phyloP scores from a whole-genome alignment of 2,113 vertebrate species.

The Pedetes capensis region DNA sequence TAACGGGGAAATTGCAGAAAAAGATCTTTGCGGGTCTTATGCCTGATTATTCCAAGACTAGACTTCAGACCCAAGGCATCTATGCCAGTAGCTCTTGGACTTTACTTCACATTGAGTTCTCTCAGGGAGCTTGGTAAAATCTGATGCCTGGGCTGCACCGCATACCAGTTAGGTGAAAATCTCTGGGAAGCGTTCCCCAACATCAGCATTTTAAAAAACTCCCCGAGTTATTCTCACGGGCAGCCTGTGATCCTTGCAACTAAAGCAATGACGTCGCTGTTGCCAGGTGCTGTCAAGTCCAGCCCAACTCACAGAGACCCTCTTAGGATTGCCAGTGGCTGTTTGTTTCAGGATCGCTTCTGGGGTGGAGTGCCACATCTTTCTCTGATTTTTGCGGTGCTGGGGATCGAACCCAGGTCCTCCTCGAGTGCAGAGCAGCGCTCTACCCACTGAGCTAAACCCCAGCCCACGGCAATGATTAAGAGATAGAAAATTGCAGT shows the following conservation, averaged over 20 bases:
- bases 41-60: neutral
- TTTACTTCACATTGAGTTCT: neutral
- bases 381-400: too few relatives aligned
- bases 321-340: too few relatives aligned
- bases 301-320: too few relatives aligned
- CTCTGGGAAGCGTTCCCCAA: neutral
- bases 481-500: neutral
- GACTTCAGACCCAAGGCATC: neutral
- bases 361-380: too few relatives aligned
- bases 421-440: too few relatives aligned
- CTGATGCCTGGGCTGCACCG: neutral
- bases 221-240: neutral
- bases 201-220: neutral
- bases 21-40: neutral
- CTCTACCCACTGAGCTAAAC: too few relatives aligned
- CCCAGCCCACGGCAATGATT: too few relatives aligned
- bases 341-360: too few relatives aligned
- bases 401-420: too few relatives aligned
- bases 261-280: too few relatives aligned
- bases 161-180: neutral
- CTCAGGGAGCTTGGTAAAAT: neutral
- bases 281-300: too few relatives aligned
- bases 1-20: slow-evolving; percentile 58
- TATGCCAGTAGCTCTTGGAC: neutral
- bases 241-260: neutral